These are phyloP conservation scores for Mnemiopsis leidyi DNA, from an alignment of 37 sponge, comb jelly and placozoan species.

Conservation along the genomic window DNA sequence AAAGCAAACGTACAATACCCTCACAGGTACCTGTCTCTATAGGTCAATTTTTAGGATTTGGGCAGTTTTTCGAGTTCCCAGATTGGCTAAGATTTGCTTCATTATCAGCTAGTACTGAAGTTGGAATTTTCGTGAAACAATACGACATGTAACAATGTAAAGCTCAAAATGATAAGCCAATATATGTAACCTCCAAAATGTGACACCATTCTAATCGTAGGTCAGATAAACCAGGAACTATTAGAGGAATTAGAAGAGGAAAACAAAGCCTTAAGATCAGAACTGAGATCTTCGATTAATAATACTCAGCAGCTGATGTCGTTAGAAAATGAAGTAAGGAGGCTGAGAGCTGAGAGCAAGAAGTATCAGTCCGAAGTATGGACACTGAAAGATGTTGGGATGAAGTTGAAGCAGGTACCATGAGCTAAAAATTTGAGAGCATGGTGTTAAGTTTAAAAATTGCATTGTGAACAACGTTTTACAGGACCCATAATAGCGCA, in stretches of 20 bases:
- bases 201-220: neutral
- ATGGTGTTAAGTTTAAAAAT: neutral
- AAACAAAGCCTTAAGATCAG: constrained; percentile 9
- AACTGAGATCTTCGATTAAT: neutral
- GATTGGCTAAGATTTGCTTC: too few relatives aligned
- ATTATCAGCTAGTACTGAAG: too few relatives aligned
- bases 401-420: constrained; percentile 21
- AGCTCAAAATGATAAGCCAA: too few relatives aligned
- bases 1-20: too few relatives aligned
- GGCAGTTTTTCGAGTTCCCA: too few relatives aligned
- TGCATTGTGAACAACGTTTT: neutral
- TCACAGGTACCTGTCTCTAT: too few relatives aligned
- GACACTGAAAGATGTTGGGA: neutral
- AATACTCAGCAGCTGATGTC: neutral
- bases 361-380: neutral
- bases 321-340: constrained; percentile 1
- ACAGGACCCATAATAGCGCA: too few relatives aligned
- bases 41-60: neutral
- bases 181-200: too few relatives aligned
- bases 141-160: too few relatives aligned
- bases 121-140: too few relatives aligned
- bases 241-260: constrained; percentile 28
- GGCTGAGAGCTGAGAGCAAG: neutral
- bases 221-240: neutral
- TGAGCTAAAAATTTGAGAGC: neutral